Conservation (phyloP, 2,888 invertebrate species). For the Erannis defoliaria region DNA sequence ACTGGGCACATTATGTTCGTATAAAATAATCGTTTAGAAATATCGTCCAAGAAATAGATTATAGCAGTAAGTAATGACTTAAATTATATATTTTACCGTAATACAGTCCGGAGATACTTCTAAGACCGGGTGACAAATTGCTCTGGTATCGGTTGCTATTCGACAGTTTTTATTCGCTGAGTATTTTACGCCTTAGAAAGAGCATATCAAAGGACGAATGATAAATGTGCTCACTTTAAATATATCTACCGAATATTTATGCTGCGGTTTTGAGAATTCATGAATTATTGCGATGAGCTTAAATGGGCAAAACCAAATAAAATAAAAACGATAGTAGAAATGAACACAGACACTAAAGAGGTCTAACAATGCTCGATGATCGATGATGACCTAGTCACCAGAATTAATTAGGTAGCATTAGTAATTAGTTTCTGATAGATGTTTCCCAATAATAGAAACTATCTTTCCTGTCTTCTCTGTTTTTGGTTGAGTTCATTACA, state of each 20-base stretch:
- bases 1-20: not conserved
- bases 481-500: too few species aligned
- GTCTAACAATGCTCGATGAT: too few species aligned
- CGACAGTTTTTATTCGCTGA: slow-evolving; percentile 57
- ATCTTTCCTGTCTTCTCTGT: too few species aligned
- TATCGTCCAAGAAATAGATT: not conserved
- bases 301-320: not conserved
- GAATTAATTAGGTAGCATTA: too few species aligned
- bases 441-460: too few species aligned
- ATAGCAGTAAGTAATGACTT: not conserved
- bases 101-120: slow-evolving; percentile 41
- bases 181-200: slow-evolving; percentile 51
- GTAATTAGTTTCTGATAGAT: too few species aligned
- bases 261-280: slow-evolving; percentile 7
- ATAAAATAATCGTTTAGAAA: not conserved
- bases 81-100: slow-evolving; percentile 18
- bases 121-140: slow-evolving; percentile 63
- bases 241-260: slow-evolving; percentile 11
- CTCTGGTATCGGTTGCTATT: slow-evolving; percentile 60
- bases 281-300: slow-evolving; percentile 1
- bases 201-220: slow-evolving; percentile 49
- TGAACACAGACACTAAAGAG: too few species aligned
- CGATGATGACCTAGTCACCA: too few species aligned
- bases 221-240: slow-evolving; percentile 52
- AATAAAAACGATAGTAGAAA: too few species aligned